Evolutionary conservation across 2,888 invertebrate species (phyloP).

Genomic region (Zaprionus lineosus): DNA sequence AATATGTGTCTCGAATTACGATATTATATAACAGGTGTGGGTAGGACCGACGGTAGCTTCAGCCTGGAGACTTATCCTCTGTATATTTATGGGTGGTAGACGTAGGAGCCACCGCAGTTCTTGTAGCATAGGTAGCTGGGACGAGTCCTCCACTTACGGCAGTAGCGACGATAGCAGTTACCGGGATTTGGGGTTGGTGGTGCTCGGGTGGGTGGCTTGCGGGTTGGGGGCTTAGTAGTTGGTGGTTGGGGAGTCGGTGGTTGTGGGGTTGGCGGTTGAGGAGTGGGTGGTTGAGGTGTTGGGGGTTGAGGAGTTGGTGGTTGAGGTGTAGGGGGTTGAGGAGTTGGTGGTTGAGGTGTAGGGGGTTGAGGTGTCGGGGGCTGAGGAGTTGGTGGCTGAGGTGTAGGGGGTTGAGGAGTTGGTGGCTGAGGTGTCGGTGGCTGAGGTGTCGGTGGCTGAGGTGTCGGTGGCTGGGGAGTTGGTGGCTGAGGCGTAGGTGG

Average conservation of each 20-base stretch:
- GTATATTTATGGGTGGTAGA: slow-evolving; percentile 43
- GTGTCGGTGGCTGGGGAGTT: slow-evolving; percentile 19
- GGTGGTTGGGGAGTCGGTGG: slow-evolving; percentile 21
- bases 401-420: slow-evolving; percentile 26
- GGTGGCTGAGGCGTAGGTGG: slow-evolving; percentile 21
- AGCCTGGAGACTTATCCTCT: neutral
- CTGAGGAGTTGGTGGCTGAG: slow-evolving; percentile 25
- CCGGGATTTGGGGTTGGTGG: slow-evolving; percentile 55
- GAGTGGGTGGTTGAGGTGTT: slow-evolving; percentile 25
- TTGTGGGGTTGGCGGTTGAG: neutral
- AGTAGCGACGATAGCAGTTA: slow-evolving; percentile 66
- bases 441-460: slow-evolving; percentile 16
- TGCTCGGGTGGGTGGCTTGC: slow-evolving; percentile 24
- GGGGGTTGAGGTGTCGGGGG: slow-evolving; percentile 32
- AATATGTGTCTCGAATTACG: slow-evolving; percentile 29
- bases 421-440: slow-evolving; percentile 19
- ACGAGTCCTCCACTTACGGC: slow-evolving; percentile 64
- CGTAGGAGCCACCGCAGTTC: slow-evolving; percentile 51
- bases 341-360: slow-evolving; percentile 9
- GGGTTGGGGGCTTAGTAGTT: slow-evolving; percentile 27
- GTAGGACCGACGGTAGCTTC: neutral
- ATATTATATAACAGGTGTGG: slow-evolving; percentile 28
- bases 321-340: slow-evolving; percentile 3
- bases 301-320: slow-evolving; percentile 35
- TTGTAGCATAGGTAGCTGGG: slow-evolving; percentile 61